Evolutionary conservation across 2,113 vertebrate species (phyloP).

Genomic region (Halcyon senegalensis): DNA sequence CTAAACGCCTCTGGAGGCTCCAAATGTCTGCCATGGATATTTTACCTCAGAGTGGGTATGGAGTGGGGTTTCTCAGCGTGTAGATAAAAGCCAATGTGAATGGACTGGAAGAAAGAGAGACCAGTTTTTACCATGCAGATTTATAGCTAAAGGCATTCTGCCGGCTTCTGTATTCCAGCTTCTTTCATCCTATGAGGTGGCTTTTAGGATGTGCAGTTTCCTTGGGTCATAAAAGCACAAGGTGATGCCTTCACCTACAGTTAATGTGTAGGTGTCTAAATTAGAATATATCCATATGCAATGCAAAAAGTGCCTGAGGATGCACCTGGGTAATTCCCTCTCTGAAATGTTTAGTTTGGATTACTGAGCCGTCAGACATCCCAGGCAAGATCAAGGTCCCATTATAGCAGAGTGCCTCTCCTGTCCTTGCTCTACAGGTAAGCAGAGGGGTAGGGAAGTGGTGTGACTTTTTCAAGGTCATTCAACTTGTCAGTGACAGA

Average conservation of each 20-base stretch:
- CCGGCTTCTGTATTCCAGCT: background rate
- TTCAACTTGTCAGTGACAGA: background rate
- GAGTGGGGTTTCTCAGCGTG: background rate
- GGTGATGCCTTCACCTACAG: background rate
- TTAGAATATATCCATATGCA: constrained; percentile 50
- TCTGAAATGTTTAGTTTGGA: constrained; percentile 6
- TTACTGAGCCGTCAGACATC: background rate
- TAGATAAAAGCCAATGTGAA: constrained; percentile 8
- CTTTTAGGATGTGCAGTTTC: constrained; percentile 4
- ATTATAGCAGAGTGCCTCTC: background rate
- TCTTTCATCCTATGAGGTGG: constrained; percentile 16
- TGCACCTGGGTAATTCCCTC: background rate
- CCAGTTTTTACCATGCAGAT: constrained; percentile 1
- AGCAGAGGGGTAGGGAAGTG: background rate
- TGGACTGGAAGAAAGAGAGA: background rate
- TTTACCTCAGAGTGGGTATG: background rate
- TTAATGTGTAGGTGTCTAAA: background rate
- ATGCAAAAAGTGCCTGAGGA: constrained; percentile 28
- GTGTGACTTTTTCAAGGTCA: background rate
- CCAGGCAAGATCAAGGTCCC: background rate
- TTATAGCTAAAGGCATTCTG: constrained; percentile 25
- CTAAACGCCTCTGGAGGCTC: background rate
- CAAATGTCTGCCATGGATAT: background rate
- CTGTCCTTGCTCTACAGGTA: background rate
- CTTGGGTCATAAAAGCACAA: constrained; percentile 8